phyloP scores from a whole-genome alignment of 2,888 invertebrate species.

The Trichopria drosophilae region DNA sequence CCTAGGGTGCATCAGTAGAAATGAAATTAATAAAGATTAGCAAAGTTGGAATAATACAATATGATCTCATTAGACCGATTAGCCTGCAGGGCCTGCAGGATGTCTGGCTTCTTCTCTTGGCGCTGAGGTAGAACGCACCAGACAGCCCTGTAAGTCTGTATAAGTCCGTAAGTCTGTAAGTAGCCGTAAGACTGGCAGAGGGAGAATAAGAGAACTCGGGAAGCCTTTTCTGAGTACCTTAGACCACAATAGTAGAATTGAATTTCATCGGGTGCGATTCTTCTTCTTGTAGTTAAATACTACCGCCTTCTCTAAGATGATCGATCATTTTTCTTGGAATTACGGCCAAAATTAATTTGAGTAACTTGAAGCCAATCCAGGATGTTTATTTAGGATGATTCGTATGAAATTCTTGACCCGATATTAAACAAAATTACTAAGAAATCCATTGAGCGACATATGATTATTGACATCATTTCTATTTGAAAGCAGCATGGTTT shows the following conservation, averaged over 20 bases:
- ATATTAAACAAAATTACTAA: no score
- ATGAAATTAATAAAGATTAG: conserved; percentile 57
- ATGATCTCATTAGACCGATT: conserved; percentile 57
- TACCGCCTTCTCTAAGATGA: no score
- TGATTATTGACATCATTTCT: no score
- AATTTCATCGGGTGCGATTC: conserved; percentile 41
- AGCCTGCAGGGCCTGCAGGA: conserved; percentile 51
- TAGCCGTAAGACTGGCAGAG: conserved; percentile 50
- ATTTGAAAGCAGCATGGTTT: no score
- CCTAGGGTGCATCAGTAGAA: conserved; percentile 42
- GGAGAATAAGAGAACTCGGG: conserved; percentile 42
- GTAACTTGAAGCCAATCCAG: no score
- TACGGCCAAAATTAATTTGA: no score
- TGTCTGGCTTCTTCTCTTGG: conserved; percentile 54
- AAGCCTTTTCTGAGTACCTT: conserved; percentile 48
- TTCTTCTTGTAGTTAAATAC: no score
- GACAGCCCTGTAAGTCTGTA: conserved; percentile 40
- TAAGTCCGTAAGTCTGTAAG: conserved; percentile 50
- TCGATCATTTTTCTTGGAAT: no score
- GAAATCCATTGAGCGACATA: no score
- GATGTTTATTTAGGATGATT: no score
- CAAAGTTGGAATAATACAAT: conserved; percentile 56
- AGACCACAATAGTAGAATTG: conserved; percentile 52
- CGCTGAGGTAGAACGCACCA: conserved; percentile 31
- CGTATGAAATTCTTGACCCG: no score